Base-by-base conservation (phyloP, 1,140 invertebrate species). In the Tetragonula clypearis region DNA sequence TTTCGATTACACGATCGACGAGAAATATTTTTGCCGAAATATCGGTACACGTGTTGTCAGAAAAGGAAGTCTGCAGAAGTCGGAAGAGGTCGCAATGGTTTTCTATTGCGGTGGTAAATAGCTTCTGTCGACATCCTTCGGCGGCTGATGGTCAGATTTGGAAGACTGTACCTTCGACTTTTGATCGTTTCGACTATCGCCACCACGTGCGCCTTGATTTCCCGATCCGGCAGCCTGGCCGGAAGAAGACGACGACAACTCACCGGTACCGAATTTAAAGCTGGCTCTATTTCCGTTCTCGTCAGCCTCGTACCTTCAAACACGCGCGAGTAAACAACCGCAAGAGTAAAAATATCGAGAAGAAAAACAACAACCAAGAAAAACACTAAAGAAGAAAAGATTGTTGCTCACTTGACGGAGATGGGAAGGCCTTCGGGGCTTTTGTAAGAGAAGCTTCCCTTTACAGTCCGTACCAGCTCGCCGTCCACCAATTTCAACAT, bases 261-360 rank as follows among this genome's bases (percentile, higher is more conserved):
- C 80, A 8, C 90, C 90, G 6, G 87, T 87, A 23, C 94, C 94
- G 23, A 95, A 92, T 14, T 92, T 93, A 78, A 95, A 95, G 80
- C 94, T 94, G 0, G 94, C 94, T 71, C 90, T 86, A 30, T 93
- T 94, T 9, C 94, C 94, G 72, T 95, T 95, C 82, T 95, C 94
- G 74, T 95, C 94, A 15, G 94, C 94, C 77, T 89, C 91, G 76
- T 95, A 95, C 76, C 94, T 95, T 88, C 66, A 58, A 79, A 81
- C 17, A 8, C 5, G 56, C 26, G 21, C 26, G 2, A 21, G 30
- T 30, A 30, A 30, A 30, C 1, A 30, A 66, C 26, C 26, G 1
- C 68, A 15, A 35, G 49, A 19, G 9, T 17, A 12, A 26, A 49
- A 26, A 49, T 9, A 23, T 8, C 0, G 12, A 21, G n/a, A 35